These are phyloP conservation scores for Salvator merianae DNA, from an alignment of 2,113 vertebrate genomes.

Conservation along the genomic window DNA sequence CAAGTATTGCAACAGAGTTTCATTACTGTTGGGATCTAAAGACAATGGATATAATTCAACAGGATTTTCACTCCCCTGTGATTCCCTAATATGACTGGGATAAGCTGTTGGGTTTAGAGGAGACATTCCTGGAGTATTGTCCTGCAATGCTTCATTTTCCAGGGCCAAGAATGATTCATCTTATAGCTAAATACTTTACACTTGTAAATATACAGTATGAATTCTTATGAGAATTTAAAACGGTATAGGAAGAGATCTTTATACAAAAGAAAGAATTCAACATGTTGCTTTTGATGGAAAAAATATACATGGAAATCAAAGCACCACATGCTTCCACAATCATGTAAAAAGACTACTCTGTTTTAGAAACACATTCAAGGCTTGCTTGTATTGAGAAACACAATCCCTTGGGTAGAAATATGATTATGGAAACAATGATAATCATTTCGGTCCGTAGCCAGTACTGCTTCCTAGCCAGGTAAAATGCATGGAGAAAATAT, in stretches of 20 bases:
- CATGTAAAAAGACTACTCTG: rapidly evolving
- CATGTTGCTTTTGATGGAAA: slow-evolving; percentile 54
- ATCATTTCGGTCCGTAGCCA: rapidly evolving
- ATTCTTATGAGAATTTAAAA: slow-evolving; percentile 24
- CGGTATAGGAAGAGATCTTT: background rate
- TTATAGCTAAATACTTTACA: background rate
- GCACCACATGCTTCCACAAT: background rate
- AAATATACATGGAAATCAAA: slow-evolving; percentile 11
- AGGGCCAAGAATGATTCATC: background rate
- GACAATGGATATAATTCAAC: background rate
- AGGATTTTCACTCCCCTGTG: background rate
- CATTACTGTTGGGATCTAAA: too few relatives aligned
- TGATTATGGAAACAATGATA: background rate
- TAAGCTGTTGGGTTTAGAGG: background rate
- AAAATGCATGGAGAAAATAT: slow-evolving; percentile 49
- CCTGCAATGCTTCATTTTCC: background rate
- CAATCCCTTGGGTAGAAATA: rapidly evolving
- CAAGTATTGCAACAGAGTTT: background rate
- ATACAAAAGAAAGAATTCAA: background rate
- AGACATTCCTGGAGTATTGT: background rate
- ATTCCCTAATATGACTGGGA: background rate
- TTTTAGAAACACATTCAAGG: slow-evolving; percentile 7
- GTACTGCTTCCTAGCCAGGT: slow-evolving; percentile 26
- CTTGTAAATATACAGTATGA: background rate
- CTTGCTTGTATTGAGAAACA: slow-evolving; percentile 11